Evolutionary conservation across 2,888 invertebrate species (phyloP).

Genomic region (Andrena trimmerana): DNA sequence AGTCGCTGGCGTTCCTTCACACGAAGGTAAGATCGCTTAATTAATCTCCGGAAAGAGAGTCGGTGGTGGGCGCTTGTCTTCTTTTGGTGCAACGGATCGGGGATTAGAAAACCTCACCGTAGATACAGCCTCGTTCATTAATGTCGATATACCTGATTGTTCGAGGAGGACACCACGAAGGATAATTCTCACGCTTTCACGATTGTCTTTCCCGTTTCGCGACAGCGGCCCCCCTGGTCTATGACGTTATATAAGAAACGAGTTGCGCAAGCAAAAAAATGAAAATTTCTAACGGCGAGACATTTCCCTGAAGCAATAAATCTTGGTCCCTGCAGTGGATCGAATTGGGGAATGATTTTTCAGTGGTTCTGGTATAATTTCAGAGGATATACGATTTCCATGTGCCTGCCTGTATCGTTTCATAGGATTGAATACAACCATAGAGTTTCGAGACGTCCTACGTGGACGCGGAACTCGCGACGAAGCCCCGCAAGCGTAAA

Average conservation of each 20-base stretch:
- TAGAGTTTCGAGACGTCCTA: slow-evolving; percentile 47
- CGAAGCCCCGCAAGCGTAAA: slow-evolving; percentile 73
- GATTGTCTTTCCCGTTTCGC: slow-evolving; percentile 45
- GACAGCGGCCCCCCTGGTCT: slow-evolving; percentile 15
- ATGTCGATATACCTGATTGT: slow-evolving; percentile 38
- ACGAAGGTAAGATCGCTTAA: slow-evolving; percentile 90
- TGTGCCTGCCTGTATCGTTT: too few relatives aligned
- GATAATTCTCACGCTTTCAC: slow-evolving; percentile 57
- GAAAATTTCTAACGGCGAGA: slow-evolving; percentile 31
- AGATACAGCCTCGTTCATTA: slow-evolving; percentile 12
- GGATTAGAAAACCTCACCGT: slow-evolving; percentile 12
- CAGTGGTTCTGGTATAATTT: too few relatives aligned
- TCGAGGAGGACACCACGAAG: slow-evolving; percentile 9
- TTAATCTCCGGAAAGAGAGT: not conserved
- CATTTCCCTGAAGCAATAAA: slow-evolving; percentile 5
- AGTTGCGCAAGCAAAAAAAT: slow-evolving; percentile 41
- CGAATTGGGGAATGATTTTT: too few relatives aligned
- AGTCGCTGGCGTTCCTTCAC: slow-evolving; percentile 97
- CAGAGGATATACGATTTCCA: too few relatives aligned
- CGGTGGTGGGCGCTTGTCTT: not conserved
- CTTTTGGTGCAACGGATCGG: not conserved
- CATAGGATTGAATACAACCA: slow-evolving; percentile 5
- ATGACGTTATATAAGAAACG: slow-evolving; percentile 22
- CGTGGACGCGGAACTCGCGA: slow-evolving; percentile 44
- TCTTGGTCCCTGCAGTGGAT: not conserved